phyloP scores from a whole-genome alignment of 2,113 vertebrate genomes.

The Helogale parvula region DNA sequence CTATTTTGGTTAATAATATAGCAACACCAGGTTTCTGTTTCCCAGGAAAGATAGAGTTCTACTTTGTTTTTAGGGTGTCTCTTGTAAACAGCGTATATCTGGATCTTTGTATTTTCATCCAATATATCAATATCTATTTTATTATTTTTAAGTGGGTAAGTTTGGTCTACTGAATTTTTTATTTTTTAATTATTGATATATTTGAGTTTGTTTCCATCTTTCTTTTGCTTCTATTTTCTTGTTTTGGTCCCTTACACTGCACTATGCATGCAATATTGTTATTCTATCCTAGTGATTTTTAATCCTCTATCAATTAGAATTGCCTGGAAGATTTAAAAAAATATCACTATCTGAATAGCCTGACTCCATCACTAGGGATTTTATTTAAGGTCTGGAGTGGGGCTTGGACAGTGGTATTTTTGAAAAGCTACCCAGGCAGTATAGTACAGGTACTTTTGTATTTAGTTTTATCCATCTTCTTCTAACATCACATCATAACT shows the following conservation, averaged over 20 bases:
- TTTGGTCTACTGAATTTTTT: slow-evolving; percentile 16
- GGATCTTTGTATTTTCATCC: slow-evolving; percentile 1
- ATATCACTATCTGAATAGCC: neutral
- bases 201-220: neutral
- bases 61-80: neutral
- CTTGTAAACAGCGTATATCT: neutral
- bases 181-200: neutral
- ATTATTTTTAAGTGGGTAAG: neutral
- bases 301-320: slow-evolving; percentile 12
- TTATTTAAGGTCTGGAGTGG: neutral
- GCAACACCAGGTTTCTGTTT: slow-evolving; percentile 9
- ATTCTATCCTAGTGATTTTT: neutral
- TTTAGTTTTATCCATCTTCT: neutral
- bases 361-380: neutral
- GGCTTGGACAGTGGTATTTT: neutral
- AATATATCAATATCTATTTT: neutral
- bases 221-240: neutral
- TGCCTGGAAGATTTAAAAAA: neutral
- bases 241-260: neutral
- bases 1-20: neutral
- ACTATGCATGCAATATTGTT: neutral
- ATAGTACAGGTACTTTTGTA: neutral
- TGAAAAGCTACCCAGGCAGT: neutral
- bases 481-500: neutral
- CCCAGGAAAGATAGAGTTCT: neutral